These are phyloP conservation scores for Cisticola juncidis DNA, from an alignment of 2,113 vertebrate species.

Conservation along the genomic window DNA sequence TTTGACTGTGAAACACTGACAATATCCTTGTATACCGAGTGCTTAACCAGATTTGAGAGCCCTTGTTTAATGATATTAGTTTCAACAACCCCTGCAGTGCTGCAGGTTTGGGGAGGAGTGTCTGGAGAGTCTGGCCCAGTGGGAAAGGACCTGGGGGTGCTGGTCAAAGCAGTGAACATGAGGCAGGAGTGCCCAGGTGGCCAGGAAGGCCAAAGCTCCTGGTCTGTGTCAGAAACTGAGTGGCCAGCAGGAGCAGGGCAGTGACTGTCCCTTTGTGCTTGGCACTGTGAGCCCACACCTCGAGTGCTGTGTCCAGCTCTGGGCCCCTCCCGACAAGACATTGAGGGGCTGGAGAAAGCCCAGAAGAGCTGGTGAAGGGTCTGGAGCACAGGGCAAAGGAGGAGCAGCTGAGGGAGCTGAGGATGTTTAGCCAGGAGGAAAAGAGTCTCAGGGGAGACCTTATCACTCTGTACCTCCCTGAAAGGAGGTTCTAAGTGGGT, in stretches of 20 bases:
- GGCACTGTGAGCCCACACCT: neutral
- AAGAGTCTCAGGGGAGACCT: neutral
- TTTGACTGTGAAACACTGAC: neutral
- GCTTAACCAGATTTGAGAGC: neutral
- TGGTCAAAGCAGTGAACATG: neutral
- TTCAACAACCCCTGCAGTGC: neutral
- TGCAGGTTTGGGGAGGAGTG: too few relatives aligned
- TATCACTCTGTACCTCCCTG: neutral
- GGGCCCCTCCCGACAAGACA: neutral
- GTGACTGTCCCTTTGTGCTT: rapidly evolving
- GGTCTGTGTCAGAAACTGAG: neutral
- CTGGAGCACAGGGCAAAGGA: neutral
- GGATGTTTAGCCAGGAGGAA: neutral
- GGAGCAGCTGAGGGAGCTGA: neutral
- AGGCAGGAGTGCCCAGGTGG: rapidly evolving
- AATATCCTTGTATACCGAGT: neutral
- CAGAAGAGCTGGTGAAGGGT: neutral
- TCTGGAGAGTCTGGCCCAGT: neutral
- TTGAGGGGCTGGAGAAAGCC: neutral
- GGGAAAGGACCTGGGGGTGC: neutral
- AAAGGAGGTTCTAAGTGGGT: neutral
- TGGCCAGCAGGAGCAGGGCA: neutral
- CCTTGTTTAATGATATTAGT: neutral
- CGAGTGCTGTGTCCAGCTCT: rapidly evolving
- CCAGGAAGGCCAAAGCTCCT: neutral